Evolutionary conservation across 2,797 vertebrate genomes (phyloP).

Genomic region (Poecilia picta): DNA sequence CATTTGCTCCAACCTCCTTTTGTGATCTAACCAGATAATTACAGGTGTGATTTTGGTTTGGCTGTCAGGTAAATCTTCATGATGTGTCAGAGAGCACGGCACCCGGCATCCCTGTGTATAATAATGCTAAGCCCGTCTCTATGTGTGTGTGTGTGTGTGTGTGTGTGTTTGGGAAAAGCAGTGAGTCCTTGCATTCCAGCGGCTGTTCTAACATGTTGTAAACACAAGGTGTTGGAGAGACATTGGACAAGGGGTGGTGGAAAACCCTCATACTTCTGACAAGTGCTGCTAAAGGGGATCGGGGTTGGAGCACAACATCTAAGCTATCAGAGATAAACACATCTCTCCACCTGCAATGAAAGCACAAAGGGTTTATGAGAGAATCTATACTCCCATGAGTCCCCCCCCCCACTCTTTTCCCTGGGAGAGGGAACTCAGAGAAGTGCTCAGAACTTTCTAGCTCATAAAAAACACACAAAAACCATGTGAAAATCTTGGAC

Average conservation of each 20-base stretch:
- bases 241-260: slow-evolving; percentile 58
- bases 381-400: neutral
- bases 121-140: slow-evolving; percentile 20
- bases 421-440: neutral
- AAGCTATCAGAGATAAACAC: slow-evolving; percentile 57
- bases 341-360: slow-evolving; percentile 53
- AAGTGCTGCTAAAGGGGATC: slow-evolving; percentile 26
- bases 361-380: neutral
- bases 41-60: slow-evolving; percentile 42
- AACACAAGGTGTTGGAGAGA: slow-evolving; percentile 80
- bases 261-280: slow-evolving; percentile 59
- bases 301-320: slow-evolving; percentile 34
- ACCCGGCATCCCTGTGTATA: slow-evolving; percentile 25
- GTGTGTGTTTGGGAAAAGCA: slow-evolving; percentile 65
- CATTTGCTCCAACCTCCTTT: slow-evolving; percentile 56
- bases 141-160: slow-evolving; percentile 47
- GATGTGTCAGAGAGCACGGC: slow-evolving; percentile 45
- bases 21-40: slow-evolving; percentile 56
- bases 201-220: slow-evolving; percentile 93
- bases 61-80: slow-evolving; percentile 34
- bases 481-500: slow-evolving; percentile 1
- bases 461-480: neutral
- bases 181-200: slow-evolving; percentile 89
- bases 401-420: neutral
- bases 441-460: slow-evolving; percentile 5